Evolutionary conservation across 2,113 vertebrate genomes (phyloP), one percentile per base, ranked within the genome.

Genomic region (Cephalopterus ornatus): DNA sequence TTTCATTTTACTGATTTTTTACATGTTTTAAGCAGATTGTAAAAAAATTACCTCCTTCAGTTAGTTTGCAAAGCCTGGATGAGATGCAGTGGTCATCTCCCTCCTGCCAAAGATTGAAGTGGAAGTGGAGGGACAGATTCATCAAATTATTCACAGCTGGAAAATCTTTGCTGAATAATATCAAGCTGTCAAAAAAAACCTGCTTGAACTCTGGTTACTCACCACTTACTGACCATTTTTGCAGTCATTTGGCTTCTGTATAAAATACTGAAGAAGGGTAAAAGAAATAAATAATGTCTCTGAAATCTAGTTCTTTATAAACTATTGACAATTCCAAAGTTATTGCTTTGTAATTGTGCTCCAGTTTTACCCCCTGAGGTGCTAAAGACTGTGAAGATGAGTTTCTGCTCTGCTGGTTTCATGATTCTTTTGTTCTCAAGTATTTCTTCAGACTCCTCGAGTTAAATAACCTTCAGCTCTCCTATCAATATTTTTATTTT

Each of bases 401-500:
- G 70, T 41, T 56, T 27, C 15, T n/a, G 26, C 49, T 35, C 28
- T 52, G 59, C 50, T 58, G 53, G 6, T 76, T 75, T 47, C 50
- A 9, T 4, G 5, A 4, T 53, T 59, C 53, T 66, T 84, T 77
- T 59, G 19, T 46, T 46, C 49, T 20, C n/a, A 11, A 33, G 7
- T 71, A 9, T 71, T 89, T 72, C 52, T 10, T 0, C 30, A 39
- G 58, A 42, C 27, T 67, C 37, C 33, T 23, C 20, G 23, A 55
- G 53, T 77, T 86, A 61, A 93, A 88, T 33, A 80, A 56, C 68
- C 68, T 80, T 65, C 71, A 52, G 33, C 12, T 92, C 44, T 30
- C 59, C 72, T 63, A 49, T 74, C 78, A 88, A 32, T 90, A 59
- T 88, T 92, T 95, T 74, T 88, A 70, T 90, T 92, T 79, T 74